Evolutionary conservation across 2,113 vertebrate genomes (phyloP).

Genomic region (Apaloderma vittatum): DNA sequence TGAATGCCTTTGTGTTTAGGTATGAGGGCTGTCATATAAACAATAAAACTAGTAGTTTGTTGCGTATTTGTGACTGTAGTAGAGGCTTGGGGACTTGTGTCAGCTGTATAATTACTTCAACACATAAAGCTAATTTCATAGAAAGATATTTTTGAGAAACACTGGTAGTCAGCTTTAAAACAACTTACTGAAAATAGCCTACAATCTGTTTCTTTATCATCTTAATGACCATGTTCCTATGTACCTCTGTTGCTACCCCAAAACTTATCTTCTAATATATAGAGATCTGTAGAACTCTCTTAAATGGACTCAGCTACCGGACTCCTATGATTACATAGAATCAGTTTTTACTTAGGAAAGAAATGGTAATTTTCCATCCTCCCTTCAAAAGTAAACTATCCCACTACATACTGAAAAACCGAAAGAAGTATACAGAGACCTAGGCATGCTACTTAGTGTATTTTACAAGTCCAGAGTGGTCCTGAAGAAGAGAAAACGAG

Average conservation of each 20-base stretch:
- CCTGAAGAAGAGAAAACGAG: not conserved
- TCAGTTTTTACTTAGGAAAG: not conserved
- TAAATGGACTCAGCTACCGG: not conserved
- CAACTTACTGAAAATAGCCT: not conserved
- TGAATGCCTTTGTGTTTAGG: not conserved
- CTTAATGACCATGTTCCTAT: not conserved
- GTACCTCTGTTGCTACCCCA: not conserved
- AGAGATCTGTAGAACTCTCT: not conserved
- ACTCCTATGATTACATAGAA: not conserved
- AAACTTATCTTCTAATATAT: not conserved
- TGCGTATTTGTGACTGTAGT: not conserved
- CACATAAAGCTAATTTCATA: not conserved
- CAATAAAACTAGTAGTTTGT: rapidly evolving
- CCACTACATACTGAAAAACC: not conserved
- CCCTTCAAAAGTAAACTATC: not conserved
- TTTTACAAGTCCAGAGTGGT: not conserved
- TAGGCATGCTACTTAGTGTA: not conserved
- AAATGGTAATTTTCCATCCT: not conserved
- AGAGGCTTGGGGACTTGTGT: not conserved
- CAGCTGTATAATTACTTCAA: not conserved
- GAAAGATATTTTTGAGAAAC: not conserved
- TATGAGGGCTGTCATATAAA: not conserved
- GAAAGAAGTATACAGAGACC: not conserved
- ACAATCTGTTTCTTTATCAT: not conserved
- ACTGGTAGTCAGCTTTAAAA: not conserved